Base-by-base conservation (phyloP, 2,113 vertebrate genomes). In the Gobio gobio region DNA sequence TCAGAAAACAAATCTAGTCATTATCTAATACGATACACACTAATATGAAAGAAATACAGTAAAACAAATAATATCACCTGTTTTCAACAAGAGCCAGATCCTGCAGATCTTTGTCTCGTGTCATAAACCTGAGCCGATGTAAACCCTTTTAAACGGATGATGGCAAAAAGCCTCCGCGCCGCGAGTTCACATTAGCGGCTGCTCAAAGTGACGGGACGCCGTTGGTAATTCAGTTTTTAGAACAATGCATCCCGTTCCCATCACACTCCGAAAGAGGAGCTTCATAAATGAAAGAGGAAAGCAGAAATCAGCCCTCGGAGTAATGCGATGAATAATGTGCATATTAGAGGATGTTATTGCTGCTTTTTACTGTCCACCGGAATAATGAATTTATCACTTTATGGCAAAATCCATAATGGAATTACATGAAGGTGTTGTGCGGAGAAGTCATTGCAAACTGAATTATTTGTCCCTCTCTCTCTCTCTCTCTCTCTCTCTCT, bases 341-440 rank as follows among this genome's bases (percentile, higher is more conserved):
- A 93, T 91, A 90, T 90, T 91, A 91, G 89, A 91, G 90, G 90
- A 94, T 86, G 93, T 93, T 93, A 94, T 93, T 89, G 93, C 90
- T 91, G 89, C 89, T 91, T 92, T 90, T 91, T 89, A 92, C 92
- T 90, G 91, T 93, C 91, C 90, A 89, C 87, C 7, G 85, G 91
- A 89, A 92, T 94, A 93, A 95, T 94, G 92, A 95, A 94, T 94
- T 92, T 87, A 90, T 93, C 89, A 92, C 93, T 94, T 95, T 94
- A 94, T 94, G 92, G 93, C 92, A 92, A 92, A 92, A 91, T 93
- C 93, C 90, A 92, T 94, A 94, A 95, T 94, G 93, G 92, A 94
- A 94, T 94, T 93, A 95, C 94, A 91, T 94, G 86, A 93, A 94
- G 93, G 94, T 95, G 92, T 93, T 92, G 94, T 93, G 91, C 93